Base-by-base conservation (phyloP, 1,140 invertebrate genomes). In the Physella acuta region DNA sequence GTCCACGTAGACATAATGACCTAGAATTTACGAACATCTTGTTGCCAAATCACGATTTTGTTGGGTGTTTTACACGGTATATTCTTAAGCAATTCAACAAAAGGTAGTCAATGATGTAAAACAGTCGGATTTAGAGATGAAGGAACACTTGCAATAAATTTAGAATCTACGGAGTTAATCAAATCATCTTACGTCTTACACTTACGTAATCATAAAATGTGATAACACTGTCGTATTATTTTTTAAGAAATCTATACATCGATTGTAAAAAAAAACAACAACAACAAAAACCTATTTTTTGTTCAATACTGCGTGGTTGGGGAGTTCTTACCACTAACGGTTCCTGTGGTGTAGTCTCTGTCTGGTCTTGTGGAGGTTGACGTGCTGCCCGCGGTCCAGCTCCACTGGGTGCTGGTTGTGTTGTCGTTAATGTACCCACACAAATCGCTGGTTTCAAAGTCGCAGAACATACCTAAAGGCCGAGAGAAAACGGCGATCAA, bases 371-470 rank as follows among this genome's bases (percentile, higher is more conserved):
- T 79, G 14, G 33, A 1, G 49, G 73, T 75, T 26, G 56, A 36
- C 3, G 79, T 80, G 26, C 49, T 63, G 3, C 79, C 80, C 16
- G 53, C 62, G 24, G 70, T 68, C 2, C 66, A 30, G 1, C 72
- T 70, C 81, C 81, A 83, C 64, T 81, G 75, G 71, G 81, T 78
- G 44, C 78, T 67, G 69, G 79, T 74, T 31, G 20, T 26, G 24
- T 26, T 65, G 20, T 60, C 58, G 31, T 62, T 72, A 39, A 79
- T 76, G 16, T 61, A 75, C 75, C 78, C 79, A 1, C 77, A 75
- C 61, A 78, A 77, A n/a, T 75, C 44, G n/a, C 75, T 74, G 20
- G 59, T 71, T 60, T 82, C 82, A 76, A 83, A 83, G 56, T 78
- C 68, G 71, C 81, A 80, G 20, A 68, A 64, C n/a, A 68, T 73